Conservation (phyloP, 2,888 invertebrate species). For the Amiota communis region DNA sequence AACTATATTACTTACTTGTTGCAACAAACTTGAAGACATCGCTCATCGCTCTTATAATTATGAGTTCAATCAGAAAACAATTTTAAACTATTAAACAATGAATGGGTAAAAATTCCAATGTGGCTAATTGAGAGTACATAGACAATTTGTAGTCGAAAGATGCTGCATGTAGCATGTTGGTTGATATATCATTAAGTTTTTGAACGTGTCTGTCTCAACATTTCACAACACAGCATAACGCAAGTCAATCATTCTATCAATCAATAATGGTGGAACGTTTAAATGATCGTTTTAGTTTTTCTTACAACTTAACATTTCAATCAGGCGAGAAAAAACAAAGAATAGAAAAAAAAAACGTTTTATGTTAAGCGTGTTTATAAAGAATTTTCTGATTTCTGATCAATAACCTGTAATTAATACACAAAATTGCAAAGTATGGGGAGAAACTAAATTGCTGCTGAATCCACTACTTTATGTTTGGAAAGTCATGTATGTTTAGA, state of each 20-base stretch:
- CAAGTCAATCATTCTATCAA: not conserved
- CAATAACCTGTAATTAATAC: no score
- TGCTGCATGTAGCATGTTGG: no score
- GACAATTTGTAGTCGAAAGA: not conserved
- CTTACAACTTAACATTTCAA: slow-evolving; percentile 10
- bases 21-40: no score
- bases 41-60: not conserved
- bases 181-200: slow-evolving; percentile 1
- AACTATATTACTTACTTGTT: no score
- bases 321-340: slow-evolving; percentile 5
- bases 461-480: no score
- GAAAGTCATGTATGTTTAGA: no score
- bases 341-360: no score
- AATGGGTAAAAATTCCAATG: not conserved
- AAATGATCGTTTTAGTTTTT: not conserved
- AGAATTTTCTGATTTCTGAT: no score
- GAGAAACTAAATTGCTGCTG: no score
- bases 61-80: slow-evolving; percentile 6
- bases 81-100: not conserved
- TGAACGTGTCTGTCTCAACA: no score
- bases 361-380: no score
- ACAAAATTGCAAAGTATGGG: no score
- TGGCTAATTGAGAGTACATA: slow-evolving; percentile 12
- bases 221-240: not conserved
- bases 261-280: not conserved